A percentile compares a stretch with the other conserved stretches of the same genome.
Conservation (phyloP, 2,113 vertebrate species). For the Hiodon alosoides region DNA sequence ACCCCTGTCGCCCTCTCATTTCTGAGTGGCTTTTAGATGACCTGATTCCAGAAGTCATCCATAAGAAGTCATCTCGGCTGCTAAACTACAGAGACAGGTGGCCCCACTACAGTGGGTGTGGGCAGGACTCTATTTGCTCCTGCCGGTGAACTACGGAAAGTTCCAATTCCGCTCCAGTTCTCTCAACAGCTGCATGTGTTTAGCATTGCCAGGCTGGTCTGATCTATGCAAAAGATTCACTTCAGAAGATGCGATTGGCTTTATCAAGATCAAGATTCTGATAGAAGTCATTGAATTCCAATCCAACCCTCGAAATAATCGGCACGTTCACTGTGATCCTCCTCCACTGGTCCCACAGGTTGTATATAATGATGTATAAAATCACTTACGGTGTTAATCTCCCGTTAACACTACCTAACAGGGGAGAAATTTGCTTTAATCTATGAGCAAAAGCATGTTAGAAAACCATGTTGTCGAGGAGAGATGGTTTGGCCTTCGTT, state of each 20-base stretch:
- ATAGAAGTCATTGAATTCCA: slow-evolving; percentile 15
- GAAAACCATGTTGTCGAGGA: no score
- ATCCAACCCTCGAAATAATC: no score
- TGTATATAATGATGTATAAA: no score
- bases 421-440: no score
- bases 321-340: no score
- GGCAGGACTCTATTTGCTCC: slow-evolving; percentile 81
- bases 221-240: slow-evolving; percentile 12
- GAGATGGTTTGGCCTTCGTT: no score
- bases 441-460: no score
- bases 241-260: slow-evolving; percentile 18
- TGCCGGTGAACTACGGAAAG: slow-evolving; percentile 47
- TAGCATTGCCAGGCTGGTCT: neutral
- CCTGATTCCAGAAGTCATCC: slow-evolving; percentile 70
- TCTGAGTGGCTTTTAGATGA: slow-evolving; percentile 59
- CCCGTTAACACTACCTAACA: no score
- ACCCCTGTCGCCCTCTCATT: neutral
- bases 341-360: no score
- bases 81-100: slow-evolving; percentile 27
- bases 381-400: no score
- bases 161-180: neutral
- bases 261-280: slow-evolving; percentile 11
- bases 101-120: no score
- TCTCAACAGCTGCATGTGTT: slow-evolving; percentile 10
- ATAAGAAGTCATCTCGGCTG: no score